A percentile compares a stretch with the other conserved stretches of the same genome.
phyloP scores from a whole-genome alignment of 2,888 invertebrate species.

The Drosophila austrosaltans region DNA sequence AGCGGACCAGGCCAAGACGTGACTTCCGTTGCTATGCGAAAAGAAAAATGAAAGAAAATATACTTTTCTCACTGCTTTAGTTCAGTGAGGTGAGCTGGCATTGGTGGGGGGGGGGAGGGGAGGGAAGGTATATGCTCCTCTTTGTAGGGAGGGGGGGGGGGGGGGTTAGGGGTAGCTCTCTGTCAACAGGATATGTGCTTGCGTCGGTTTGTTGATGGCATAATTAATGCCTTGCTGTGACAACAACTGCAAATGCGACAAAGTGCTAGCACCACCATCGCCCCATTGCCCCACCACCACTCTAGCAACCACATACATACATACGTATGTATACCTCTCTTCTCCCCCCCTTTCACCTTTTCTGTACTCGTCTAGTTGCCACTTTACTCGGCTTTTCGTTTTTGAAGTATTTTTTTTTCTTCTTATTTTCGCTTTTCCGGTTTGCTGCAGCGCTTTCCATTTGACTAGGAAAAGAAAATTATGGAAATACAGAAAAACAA shows the following conservation, averaged over 20 bases:
- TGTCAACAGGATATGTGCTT: slow-evolving; percentile 71
- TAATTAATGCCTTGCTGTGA: slow-evolving; percentile 70
- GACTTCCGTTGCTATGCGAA: slow-evolving; percentile 71
- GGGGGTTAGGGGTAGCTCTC: slow-evolving; percentile 27
- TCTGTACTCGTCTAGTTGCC: slow-evolving; percentile 10
- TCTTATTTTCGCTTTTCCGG: slow-evolving; percentile 48
- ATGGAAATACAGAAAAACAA: slow-evolving; percentile 30
- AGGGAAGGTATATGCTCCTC: neutral
- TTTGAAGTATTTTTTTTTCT: slow-evolving; percentile 44
- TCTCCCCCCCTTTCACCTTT: neutral
- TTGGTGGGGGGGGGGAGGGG: slow-evolving; percentile 8
- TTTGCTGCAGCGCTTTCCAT: slow-evolving; percentile 43
- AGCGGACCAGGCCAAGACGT: slow-evolving; percentile 48
- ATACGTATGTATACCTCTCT: neutral
- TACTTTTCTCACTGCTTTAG: slow-evolving; percentile 13
- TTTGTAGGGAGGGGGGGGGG: neutral
- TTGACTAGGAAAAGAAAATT: slow-evolving; percentile 11
- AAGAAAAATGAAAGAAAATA: slow-evolving; percentile 28
- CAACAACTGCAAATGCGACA: slow-evolving; percentile 50
- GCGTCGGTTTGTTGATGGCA: slow-evolving; percentile 68
- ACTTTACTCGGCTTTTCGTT: slow-evolving; percentile 49
- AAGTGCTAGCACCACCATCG: slow-evolving; percentile 11
- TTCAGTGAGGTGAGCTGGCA: neutral
- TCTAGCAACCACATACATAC: neutral
- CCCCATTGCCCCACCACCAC: neutral